Conservation (phyloP, 2,888 invertebrate species). For the Actias luna region DNA sequence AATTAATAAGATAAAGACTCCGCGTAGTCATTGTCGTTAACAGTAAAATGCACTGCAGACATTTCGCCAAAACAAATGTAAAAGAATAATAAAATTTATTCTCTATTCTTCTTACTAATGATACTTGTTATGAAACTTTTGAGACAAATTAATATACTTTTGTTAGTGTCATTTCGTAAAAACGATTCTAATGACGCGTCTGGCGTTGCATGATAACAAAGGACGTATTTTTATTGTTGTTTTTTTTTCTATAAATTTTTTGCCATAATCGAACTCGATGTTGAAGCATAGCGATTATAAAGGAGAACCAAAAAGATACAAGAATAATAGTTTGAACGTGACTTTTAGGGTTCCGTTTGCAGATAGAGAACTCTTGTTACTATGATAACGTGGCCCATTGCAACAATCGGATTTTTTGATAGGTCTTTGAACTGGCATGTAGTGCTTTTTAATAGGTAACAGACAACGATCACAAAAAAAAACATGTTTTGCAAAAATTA, state of each 20-base stretch:
- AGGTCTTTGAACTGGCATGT: too few relatives aligned
- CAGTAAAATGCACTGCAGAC: too few relatives aligned
- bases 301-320: not conserved
- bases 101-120: conserved; percentile 11
- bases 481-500: too few relatives aligned
- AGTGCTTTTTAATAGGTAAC: too few relatives aligned
- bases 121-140: conserved; percentile 10
- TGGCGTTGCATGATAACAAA: not conserved
- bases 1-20: too few relatives aligned
- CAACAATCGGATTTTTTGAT: too few relatives aligned
- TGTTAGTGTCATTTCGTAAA: not conserved
- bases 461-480: too few relatives aligned
- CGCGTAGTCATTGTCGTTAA: too few relatives aligned
- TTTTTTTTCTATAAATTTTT: not conserved
- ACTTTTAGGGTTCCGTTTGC: not conserved
- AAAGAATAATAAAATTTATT: not conserved
- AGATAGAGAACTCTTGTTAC: not conserved
- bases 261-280: not conserved
- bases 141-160: conserved; percentile 11
- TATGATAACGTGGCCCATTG: too few relatives aligned
- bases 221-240: not conserved
- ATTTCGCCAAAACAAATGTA: not conserved
- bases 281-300: not conserved
- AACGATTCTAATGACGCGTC: not conserved
- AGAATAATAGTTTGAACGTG: not conserved